A percentile compares a stretch with the other conserved stretches of the same genome.
phyloP scores from a whole-genome alignment of 2,888 invertebrate genomes.

The Drosophila buzzatii region DNA sequence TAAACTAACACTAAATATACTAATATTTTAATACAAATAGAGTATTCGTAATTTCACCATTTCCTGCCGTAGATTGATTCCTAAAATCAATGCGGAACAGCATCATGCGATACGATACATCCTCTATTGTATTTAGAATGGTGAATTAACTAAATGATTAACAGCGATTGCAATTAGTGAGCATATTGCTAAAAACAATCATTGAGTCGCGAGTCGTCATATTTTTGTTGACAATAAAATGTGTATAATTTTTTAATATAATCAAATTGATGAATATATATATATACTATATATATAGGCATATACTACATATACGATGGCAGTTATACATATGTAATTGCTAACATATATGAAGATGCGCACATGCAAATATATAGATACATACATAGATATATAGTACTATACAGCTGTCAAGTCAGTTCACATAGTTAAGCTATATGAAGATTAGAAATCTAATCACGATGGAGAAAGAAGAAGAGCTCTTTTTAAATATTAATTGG shows the following conservation, averaged over 20 bases:
- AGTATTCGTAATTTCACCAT: background rate
- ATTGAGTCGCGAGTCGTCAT: conserved; percentile 67
- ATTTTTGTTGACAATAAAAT: conserved; percentile 72
- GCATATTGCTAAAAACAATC: conserved; percentile 56
- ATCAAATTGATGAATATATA: conserved; percentile 52
- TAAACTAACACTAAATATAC: conserved; percentile 9
- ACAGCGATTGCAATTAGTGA: conserved; percentile 31
- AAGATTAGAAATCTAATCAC: conserved; percentile 1
- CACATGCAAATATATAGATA: conserved; percentile 6
- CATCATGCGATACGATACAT: background rate
- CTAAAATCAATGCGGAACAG: conserved; percentile 1
- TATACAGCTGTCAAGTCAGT: conserved; percentile 30
- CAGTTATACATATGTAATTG: conserved; percentile 28
- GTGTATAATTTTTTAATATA: conserved; percentile 53
- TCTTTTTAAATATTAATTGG: conserved; percentile 27
- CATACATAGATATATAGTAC: conserved; percentile 37
- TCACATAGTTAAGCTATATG: conserved; percentile 27
- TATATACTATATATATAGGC: conserved; percentile 35
- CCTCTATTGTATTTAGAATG: conserved; percentile 15
- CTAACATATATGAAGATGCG: conserved; percentile 33
- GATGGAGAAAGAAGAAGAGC: conserved; percentile 11
- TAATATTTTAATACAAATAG: background rate
- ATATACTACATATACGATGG: conserved; percentile 49
- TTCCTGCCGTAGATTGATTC: conserved; percentile 14
- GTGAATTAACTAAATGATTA: conserved; percentile 26